Conservation (phyloP, 2,113 vertebrate species). For the Grammomys surdaster region DNA sequence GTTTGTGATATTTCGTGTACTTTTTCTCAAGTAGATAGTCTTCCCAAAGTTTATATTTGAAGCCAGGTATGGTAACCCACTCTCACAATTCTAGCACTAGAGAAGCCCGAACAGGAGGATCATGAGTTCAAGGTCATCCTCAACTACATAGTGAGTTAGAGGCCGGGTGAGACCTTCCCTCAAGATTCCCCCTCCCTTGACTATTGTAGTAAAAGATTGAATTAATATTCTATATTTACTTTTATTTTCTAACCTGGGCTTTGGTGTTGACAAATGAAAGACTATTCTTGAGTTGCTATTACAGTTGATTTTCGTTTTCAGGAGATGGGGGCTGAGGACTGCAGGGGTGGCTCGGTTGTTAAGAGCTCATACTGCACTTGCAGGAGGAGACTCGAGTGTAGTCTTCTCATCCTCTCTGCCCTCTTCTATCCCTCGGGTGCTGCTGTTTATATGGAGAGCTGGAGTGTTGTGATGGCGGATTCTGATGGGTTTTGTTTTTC, state of each 20-base stretch:
- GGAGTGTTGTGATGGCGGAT: neutral
- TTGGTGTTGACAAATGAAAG: constrained; percentile 34
- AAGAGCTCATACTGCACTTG: neutral
- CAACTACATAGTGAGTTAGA: neutral
- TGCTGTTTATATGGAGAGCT: constrained; percentile 32
- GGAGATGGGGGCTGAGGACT: neutral
- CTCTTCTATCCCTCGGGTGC: neutral
- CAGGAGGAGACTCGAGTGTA: neutral
- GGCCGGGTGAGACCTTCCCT: neutral
- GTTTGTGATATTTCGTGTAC: neutral
- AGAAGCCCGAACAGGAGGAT: neutral
- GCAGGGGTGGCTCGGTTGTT: neutral
- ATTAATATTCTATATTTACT: constrained; percentile 2
- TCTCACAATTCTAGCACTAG: neutral
- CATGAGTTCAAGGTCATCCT: neutral
- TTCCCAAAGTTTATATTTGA: constrained; percentile 53
- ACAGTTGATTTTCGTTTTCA: neutral
- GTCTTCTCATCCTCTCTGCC: neutral
- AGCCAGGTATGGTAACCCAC: neutral
- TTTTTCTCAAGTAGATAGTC: constrained; percentile 11
- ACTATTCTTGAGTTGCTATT: constrained; percentile 11
- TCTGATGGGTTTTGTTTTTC: constrained; percentile 58
- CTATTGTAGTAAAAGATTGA: constrained; percentile 24
- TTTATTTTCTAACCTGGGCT: constrained; percentile 20
- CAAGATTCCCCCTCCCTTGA: neutral